These are phyloP conservation scores for Standfussiana lucernea DNA, from an alignment of 2,888 invertebrate species.

Conservation along the genomic window DNA sequence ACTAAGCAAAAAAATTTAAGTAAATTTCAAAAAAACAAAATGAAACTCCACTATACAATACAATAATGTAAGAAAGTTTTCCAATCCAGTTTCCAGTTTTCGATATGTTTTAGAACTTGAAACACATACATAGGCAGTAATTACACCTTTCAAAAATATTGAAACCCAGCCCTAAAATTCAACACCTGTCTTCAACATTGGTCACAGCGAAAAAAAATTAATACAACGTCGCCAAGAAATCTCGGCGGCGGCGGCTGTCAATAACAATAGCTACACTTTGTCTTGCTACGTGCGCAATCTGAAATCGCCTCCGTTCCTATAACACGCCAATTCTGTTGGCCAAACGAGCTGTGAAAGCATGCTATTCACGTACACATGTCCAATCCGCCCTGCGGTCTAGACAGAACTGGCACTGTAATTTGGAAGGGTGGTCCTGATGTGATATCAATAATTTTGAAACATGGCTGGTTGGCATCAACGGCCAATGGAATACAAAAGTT, in stretches of 20 bases:
- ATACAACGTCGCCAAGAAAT: conserved; percentile 70
- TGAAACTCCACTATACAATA: too few relatives aligned
- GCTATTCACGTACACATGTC: conserved; percentile 81
- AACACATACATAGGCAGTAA: not conserved
- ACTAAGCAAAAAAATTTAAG: not conserved
- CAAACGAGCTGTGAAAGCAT: conserved; percentile 80
- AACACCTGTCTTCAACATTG: conserved; percentile 18
- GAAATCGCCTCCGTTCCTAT: conserved; percentile 77
- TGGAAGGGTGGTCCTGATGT: conserved; percentile 67
- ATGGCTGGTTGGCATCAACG: conserved; percentile 38
- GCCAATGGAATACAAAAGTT: conserved; percentile 46
- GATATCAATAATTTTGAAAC: conserved; percentile 67
- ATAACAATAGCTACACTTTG: conserved; percentile 78
- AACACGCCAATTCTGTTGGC: conserved; percentile 77
- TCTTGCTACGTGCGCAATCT: conserved; percentile 81
- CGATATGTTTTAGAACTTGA: not conserved
- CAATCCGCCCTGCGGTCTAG: conserved; percentile 69
- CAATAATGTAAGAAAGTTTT: too few relatives aligned
- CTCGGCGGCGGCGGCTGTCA: conserved; percentile 66
- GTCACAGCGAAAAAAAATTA: conserved; percentile 21
- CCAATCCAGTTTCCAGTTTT: not conserved
- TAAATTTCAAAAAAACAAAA: not conserved
- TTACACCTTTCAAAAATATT: not conserved
- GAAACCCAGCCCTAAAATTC: not conserved
- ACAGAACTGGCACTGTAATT: conserved; percentile 67